Percentiles rank a stretch among this genome's conserved stretches.
phyloP scores from a whole-genome alignment of 2,797 vertebrate genomes.

The Botia almorhae region DNA sequence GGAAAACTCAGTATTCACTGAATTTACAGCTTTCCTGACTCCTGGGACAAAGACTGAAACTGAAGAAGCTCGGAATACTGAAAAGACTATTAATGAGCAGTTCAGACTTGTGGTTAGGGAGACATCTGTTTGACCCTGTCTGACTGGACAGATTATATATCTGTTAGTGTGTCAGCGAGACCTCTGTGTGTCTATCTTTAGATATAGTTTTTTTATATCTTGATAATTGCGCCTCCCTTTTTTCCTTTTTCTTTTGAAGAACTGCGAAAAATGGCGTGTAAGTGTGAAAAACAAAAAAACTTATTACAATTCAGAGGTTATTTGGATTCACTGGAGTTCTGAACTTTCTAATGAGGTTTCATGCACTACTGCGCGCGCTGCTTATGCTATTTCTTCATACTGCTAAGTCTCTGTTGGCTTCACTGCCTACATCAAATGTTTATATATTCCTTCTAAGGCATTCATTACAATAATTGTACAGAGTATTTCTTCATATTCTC shows the following conservation, averaged over 20 bases:
- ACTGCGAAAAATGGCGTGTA: not conserved
- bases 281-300: slow-evolving; percentile 8
- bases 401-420: not conserved
- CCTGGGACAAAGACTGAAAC: slow-evolving; percentile 6
- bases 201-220: not conserved
- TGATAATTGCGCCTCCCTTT: not conserved
- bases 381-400: not conserved
- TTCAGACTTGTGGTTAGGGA: not conserved
- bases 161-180: not conserved
- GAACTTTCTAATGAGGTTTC: slow-evolving; percentile 15
- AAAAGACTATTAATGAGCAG: slow-evolving; percentile 34
- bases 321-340: not conserved
- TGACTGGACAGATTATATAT: slow-evolving; percentile 5
- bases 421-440: not conserved
- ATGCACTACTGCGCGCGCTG: not conserved
- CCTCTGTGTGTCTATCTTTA: not conserved
- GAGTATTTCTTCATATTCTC: not conserved
- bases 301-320: slow-evolving; percentile 8
- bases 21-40: slow-evolving; percentile 29
- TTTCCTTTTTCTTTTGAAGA: not conserved
- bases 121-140: slow-evolving; percentile 23
- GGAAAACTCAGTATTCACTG: slow-evolving; percentile 42
- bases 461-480: not conserved
- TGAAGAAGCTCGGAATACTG: slow-evolving; percentile 25
- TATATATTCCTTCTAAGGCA: not conserved